phyloP scores from a whole-genome alignment of 2,113 vertebrate species.

The Crotalus helleri region DNA sequence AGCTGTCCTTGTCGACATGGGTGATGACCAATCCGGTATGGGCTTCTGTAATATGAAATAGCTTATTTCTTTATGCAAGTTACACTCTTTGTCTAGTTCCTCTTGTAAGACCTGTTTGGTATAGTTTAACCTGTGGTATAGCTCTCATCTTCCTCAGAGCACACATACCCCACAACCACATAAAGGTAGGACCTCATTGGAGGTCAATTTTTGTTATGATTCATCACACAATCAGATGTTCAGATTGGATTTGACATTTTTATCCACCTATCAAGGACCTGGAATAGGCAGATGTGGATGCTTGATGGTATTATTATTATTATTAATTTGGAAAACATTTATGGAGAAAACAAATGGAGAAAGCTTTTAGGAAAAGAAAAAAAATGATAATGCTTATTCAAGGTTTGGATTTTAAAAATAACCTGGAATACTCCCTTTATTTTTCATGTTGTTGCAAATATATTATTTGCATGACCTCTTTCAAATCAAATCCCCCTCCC shows the following conservation, averaged over 20 bases:
- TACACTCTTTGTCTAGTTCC: background rate
- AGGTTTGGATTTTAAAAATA: background rate
- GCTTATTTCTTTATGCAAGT: background rate
- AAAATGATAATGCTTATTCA: background rate
- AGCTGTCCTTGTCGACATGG: background rate
- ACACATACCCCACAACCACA: background rate
- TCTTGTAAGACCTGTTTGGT: background rate
- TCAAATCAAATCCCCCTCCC: background rate
- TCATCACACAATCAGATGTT: background rate
- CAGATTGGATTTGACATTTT: background rate
- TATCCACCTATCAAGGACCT: background rate
- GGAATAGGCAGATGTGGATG: background rate
- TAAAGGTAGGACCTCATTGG: background rate
- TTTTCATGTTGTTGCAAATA: background rate
- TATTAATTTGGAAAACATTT: background rate
- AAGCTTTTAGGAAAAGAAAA: background rate
- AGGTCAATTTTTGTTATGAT: background rate
- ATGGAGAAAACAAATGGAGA: background rate
- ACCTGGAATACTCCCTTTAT: background rate
- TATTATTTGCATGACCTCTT: background rate
- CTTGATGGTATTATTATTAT: background rate
- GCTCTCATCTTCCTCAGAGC: background rate
- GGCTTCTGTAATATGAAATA: background rate
- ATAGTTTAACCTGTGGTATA: background rate
- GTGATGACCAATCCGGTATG: background rate